These are phyloP conservation scores for Periparus ater DNA, from an alignment of 2,797 vertebrate species.

Conservation along the genomic window DNA sequence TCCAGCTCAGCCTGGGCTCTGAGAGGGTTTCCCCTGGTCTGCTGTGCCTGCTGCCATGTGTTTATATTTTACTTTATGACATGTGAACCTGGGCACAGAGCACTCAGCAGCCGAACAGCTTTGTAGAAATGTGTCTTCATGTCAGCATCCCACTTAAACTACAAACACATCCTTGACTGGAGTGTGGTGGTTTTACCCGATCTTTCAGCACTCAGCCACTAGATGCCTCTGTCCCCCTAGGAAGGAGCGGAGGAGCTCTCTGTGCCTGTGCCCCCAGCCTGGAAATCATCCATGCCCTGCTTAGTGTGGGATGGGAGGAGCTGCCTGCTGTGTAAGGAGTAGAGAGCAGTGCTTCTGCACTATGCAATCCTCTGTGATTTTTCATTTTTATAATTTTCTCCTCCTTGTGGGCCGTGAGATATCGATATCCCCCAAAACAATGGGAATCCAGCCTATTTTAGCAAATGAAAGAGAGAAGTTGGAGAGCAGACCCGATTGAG, in stretches of 20 bases:
- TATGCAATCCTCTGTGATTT: not conserved
- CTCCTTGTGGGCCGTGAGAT: not conserved
- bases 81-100: not conserved
- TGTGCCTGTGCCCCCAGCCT: not conserved
- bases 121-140: not conserved
- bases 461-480: not conserved
- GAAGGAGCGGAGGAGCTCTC: not conserved
- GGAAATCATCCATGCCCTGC: rapidly evolving
- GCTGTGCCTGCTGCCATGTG: not conserved
- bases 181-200: not conserved
- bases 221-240: constrained; percentile 22
- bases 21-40: not conserved
- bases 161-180: rapidly evolving
- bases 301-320: rapidly evolving
- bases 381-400: not conserved
- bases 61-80: not conserved
- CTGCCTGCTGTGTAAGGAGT: not conserved
- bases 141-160: rapidly evolving
- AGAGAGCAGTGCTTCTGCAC: not conserved
- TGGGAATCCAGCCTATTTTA: not conserved
- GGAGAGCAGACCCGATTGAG: not conserved
- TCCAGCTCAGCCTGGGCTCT: rapidly evolving
- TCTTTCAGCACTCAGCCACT: not conserved
- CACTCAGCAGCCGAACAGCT: not conserved
- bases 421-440: not conserved